Evolutionary conservation across 2,113 vertebrate species (phyloP).

Genomic region (Carollia perspicillata): DNA sequence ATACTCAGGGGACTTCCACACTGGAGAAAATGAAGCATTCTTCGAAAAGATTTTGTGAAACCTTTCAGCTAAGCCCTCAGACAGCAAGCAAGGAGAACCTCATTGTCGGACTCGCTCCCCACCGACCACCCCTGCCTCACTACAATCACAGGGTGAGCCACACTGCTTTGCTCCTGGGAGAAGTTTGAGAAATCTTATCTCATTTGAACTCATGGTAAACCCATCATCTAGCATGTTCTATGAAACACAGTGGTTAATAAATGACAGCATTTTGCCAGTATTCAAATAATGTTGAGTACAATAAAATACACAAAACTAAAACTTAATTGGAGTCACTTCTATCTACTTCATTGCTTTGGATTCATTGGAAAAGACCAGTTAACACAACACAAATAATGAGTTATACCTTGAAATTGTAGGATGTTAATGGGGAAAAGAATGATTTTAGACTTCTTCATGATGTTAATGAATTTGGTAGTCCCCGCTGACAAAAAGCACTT

Average conservation of each 20-base stretch:
- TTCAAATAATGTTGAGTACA: not conserved
- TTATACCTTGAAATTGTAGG: not conserved
- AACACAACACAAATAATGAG: not conserved
- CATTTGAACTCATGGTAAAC: not conserved
- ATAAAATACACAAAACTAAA: not conserved
- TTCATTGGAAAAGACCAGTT: not conserved
- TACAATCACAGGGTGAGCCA: not conserved
- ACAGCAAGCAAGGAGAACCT: not conserved
- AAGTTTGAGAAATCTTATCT: not conserved
- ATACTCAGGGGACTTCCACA: not conserved
- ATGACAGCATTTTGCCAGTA: not conserved
- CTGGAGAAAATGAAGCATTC: not conserved
- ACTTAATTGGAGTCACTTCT: not conserved
- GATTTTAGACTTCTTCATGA: not conserved
- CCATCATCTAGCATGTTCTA: not conserved
- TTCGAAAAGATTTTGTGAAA: not conserved
- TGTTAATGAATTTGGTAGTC: not conserved
- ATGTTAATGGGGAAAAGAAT: not conserved
- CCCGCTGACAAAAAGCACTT: not conserved
- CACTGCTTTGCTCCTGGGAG: not conserved
- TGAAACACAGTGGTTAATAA: not conserved
- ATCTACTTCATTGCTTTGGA: not conserved
- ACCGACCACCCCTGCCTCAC: not conserved
- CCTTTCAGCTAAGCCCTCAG: not conserved
- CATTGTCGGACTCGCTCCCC: not conserved